Evolutionary conservation across 2,888 invertebrate species (phyloP).

Genomic region (Alloscopus bannaensis): DNA sequence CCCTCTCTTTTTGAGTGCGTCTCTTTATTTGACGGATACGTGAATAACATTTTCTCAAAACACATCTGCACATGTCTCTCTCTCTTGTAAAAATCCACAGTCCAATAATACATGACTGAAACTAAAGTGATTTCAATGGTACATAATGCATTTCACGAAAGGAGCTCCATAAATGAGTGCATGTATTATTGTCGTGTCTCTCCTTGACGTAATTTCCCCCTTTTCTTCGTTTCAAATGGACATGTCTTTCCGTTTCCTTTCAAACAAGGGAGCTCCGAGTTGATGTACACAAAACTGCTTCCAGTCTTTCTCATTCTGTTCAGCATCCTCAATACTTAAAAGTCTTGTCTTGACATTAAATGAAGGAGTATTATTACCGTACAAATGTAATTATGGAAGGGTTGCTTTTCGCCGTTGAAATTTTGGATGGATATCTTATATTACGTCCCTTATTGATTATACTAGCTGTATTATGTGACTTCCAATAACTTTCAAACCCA

Average conservation of each 20-base stretch:
- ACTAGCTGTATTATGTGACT: no score
- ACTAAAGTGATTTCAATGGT: conserved; percentile 4
- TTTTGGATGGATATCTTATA: no score
- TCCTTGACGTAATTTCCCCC: conserved; percentile 1
- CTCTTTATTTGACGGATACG: conserved; percentile 1
- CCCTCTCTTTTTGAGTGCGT: not conserved
- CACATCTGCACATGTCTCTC: conserved; percentile 33
- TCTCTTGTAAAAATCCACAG: conserved; percentile 17
- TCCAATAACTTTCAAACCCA: no score
- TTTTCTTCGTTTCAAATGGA: conserved; percentile 15
- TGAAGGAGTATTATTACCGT: no score
- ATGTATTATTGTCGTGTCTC: conserved; percentile 7
- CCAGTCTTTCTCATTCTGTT: no score
- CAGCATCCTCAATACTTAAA: no score
- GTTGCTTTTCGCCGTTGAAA: no score
- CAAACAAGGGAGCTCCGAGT: conserved; percentile 1
- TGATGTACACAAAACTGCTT: no score
- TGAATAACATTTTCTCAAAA: conserved; percentile 29
- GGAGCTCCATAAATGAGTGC: not conserved
- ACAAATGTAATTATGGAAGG: no score
- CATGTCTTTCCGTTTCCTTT: conserved; percentile 2
- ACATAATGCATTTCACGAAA: not conserved
- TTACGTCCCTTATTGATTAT: no score
- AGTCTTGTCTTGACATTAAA: no score
- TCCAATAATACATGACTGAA: no score